These are phyloP conservation scores for Tachystola acroxantha DNA, from an alignment of 2,888 invertebrate species.

Conservation along the genomic window DNA sequence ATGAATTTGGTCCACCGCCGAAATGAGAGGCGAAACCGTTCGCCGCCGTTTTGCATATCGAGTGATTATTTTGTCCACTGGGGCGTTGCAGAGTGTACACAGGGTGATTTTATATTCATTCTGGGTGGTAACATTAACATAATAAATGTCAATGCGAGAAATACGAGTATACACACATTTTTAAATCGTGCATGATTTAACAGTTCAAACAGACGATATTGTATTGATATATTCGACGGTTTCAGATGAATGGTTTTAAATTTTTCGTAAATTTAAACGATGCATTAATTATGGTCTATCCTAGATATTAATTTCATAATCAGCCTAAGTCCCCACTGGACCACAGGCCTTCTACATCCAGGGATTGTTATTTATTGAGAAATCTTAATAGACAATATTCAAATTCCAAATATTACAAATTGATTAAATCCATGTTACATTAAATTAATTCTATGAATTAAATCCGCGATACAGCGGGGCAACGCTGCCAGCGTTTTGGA, in stretches of 20 bases:
- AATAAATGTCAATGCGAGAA: constrained; percentile 12
- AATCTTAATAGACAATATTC: no score
- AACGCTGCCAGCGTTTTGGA: no score
- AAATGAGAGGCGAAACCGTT: constrained; percentile 41
- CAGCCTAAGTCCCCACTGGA: no score
- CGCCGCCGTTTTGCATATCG: constrained; percentile 49
- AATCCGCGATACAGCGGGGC: no score
- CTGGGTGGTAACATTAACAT: constrained; percentile 35
- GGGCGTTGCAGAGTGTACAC: constrained; percentile 28
- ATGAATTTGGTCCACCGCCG: constrained; percentile 48
- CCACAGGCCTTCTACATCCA: no score
- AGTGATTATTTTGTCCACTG: constrained; percentile 54
- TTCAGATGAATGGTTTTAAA: not conserved
- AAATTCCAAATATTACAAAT: no score
- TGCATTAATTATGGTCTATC: no score
- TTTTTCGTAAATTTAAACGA: no score
- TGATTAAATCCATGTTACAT: no score
- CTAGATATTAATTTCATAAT: no score
- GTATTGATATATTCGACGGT: not conserved
- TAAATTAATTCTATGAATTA: no score
- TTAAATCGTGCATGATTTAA: constrained; percentile 2
- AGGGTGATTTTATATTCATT: constrained; percentile 50
- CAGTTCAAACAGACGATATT: not conserved
- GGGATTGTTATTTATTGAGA: no score
- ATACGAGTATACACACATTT: not conserved